Base-by-base conservation (phyloP, 2,113 vertebrate genomes). In the Otocyon megalotis region DNA sequence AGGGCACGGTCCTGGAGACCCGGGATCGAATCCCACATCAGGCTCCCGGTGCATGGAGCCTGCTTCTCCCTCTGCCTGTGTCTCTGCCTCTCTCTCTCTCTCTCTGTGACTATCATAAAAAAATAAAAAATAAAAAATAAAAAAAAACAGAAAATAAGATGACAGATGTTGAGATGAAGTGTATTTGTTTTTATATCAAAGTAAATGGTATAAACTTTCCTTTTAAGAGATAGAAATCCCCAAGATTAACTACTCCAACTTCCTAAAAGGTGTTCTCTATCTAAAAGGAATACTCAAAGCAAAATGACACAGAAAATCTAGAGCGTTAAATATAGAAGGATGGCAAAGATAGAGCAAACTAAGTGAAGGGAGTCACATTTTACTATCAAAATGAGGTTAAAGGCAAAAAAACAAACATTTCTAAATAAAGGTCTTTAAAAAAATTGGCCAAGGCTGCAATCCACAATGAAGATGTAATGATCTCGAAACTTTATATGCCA, bases 321-420 rank as follows among this genome's bases (percentile, higher is more conserved):
- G 82, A 69, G n/a, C n/a, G 19, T 63, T 83, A 89, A 89, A 94
- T 89, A 89, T 63, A 60, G n/a, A 62, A 17, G 19, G 28, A 65
- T 62, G 67, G 56, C 17, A 54, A 63, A 74, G 56, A 85, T 93
- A 63, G 14, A 54, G 58, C 69, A 63, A 83, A 74, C 24, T 54
- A 94, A 94, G 54, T 54, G 24, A 83, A 83, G 81, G n/a, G 22
- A 60, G 50, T 93, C 53, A 69, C 19, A 50, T 79, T 88, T 79
- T 19, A 88, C 19, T 88, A 48, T 69, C 69, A 85, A 85, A 93
- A 85, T 85, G 56, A 93, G 85, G 30, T 53, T 72, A 60, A 92
- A 60, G 54, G 20, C 65, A 62, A 72, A 83, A 58, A n/a, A 8
- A 48, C 8, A 63, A 65, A 63, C 22, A 37, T 84, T 84, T 60